Percentiles rank a stretch among this genome's conserved stretches.
These are phyloP conservation scores for Lepus americanus DNA, from an alignment of 2,113 vertebrate genomes.

Conservation along the genomic window DNA sequence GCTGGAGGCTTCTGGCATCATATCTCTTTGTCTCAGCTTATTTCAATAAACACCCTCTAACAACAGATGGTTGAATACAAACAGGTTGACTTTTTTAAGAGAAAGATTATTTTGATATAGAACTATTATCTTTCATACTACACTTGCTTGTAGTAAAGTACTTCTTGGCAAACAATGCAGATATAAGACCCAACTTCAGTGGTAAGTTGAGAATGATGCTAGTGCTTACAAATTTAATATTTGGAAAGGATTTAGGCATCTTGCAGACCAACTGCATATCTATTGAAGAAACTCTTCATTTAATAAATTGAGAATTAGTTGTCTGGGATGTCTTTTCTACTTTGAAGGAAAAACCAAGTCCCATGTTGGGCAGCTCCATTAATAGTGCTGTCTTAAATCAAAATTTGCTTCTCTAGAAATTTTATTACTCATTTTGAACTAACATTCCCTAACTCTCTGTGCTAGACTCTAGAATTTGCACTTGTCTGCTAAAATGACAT, in stretches of 20 bases:
- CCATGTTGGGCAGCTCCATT: background rate
- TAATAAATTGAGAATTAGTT: background rate
- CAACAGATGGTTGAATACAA: background rate
- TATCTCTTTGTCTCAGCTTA: background rate
- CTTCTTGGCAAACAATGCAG: background rate
- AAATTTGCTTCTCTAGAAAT: slow-evolving; percentile 26
- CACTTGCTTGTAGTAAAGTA: background rate
- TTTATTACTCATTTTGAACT: slow-evolving; percentile 42
- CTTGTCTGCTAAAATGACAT: slow-evolving; percentile 35
- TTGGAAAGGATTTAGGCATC: background rate
- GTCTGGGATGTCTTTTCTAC: background rate
- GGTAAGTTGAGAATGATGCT: background rate
- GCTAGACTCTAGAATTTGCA: background rate
- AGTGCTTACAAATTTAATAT: background rate
- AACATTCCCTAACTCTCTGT: background rate
- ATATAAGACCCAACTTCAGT: background rate
- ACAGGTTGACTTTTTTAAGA: background rate
- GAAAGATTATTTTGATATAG: slow-evolving; percentile 32
- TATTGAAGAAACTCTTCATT: background rate
- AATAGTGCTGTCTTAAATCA: background rate
- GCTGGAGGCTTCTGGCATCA: background rate
- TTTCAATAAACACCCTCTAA: slow-evolving; percentile 19
- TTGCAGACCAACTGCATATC: background rate
- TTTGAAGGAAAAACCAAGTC: slow-evolving; percentile 12
- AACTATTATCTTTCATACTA: background rate